phyloP scores from a whole-genome alignment of 2,113 vertebrate genomes.

The Brachyhypopomus occidentalis region DNA sequence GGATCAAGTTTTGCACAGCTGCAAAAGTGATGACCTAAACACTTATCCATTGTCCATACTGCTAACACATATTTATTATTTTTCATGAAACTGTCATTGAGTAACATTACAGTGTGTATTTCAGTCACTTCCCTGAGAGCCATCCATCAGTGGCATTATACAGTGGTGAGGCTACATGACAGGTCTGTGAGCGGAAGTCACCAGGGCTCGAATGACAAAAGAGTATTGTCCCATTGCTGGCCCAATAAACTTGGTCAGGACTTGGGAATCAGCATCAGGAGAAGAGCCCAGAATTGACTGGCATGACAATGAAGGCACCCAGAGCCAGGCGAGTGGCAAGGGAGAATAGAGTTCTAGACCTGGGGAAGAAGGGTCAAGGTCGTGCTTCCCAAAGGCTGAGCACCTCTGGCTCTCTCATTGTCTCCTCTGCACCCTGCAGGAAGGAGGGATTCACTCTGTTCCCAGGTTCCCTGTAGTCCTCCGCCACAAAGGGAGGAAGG shows the following conservation, averaged over 20 bases:
- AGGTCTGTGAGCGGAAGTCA: constrained; percentile 43
- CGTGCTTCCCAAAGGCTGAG: constrained; percentile 3
- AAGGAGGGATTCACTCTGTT: constrained; percentile 38
- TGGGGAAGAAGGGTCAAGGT: constrained; percentile 39
- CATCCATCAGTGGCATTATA: constrained; percentile 22
- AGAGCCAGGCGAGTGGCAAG: constrained; percentile 21
- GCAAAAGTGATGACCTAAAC: background rate
- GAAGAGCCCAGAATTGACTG: constrained; percentile 44
- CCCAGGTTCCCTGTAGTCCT: constrained; percentile 7
- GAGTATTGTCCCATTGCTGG: constrained; percentile 40
- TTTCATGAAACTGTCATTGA: background rate
- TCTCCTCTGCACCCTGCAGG: constrained; percentile 25
- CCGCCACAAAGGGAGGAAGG: constrained; percentile 34
- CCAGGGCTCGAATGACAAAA: constrained; percentile 48
- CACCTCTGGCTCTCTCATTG: constrained; percentile 13
- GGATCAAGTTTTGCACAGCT: background rate
- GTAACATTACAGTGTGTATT: constrained; percentile 4
- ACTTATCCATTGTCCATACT: background rate
- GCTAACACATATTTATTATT: background rate
- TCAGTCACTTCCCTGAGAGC: constrained; percentile 11
- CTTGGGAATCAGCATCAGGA: constrained; percentile 46
- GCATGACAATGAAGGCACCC: constrained; percentile 42
- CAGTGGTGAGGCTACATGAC: background rate
- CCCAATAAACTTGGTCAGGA: constrained; percentile 35
- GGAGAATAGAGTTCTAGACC: constrained; percentile 13